Conservation (phyloP, 2,797 vertebrate species). For the Helarctos malayanus region DNA sequence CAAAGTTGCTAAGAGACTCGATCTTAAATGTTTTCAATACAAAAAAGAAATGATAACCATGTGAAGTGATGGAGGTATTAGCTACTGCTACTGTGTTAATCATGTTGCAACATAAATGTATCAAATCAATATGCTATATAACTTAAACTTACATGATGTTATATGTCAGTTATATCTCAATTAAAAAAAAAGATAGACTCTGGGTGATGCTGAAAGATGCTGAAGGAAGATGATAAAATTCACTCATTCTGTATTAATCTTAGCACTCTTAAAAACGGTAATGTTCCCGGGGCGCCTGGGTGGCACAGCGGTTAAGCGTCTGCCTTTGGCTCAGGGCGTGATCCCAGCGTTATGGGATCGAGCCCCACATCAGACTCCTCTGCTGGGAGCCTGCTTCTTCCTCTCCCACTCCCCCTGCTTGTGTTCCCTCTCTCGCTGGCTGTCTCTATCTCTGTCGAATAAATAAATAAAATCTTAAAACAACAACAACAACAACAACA, state of each 20-base stretch:
- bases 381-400: too few relatives aligned
- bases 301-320: too few relatives aligned
- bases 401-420: too few relatives aligned
- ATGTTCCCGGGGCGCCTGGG: neutral
- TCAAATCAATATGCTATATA: neutral
- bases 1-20: neutral
- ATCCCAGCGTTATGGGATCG: too few relatives aligned
- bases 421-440: too few relatives aligned
- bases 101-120: neutral
- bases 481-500: too few relatives aligned
- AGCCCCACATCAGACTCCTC: too few relatives aligned
- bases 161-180: neutral
- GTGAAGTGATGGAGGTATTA: neutral
- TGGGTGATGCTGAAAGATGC: neutral
- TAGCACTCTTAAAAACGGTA: fast-evolving
- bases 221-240: neutral
- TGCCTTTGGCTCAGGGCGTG: too few relatives aligned
- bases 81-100: neutral
- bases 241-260: neutral
- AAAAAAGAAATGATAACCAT: neutral
- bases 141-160: neutral
- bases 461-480: too few relatives aligned
- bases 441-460: too few relatives aligned
- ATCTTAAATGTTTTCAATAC: neutral
- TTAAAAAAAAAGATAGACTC: neutral